phyloP scores from a whole-genome alignment of 1,140 invertebrate species.

The Campoletis sonorensis region DNA sequence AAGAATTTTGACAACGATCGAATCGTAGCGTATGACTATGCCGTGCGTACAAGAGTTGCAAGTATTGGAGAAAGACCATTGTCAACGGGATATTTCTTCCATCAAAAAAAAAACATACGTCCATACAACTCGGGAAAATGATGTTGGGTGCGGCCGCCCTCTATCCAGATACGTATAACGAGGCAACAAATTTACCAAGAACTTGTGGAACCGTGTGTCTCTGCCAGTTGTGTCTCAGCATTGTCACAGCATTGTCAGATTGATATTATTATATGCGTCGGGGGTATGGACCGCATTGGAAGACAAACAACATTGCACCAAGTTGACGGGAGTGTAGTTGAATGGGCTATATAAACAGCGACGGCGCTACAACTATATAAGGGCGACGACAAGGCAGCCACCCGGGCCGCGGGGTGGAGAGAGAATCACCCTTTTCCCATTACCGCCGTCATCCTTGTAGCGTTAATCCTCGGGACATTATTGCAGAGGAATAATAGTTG shows the following conservation, averaged over 20 bases:
- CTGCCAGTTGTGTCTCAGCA: background rate
- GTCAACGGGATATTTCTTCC: too few species aligned
- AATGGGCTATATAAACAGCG: background rate
- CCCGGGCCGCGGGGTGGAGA: background rate
- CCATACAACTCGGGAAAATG: too few species aligned
- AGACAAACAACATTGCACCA: background rate
- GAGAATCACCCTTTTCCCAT: conserved; percentile 21
- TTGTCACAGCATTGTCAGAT: background rate
- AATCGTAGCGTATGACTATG: too few species aligned
- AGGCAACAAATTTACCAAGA: background rate
- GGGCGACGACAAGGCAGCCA: background rate
- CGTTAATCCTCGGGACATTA: conserved; percentile 32
- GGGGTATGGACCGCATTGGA: background rate
- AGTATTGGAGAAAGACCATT: too few species aligned
- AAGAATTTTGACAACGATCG: too few species aligned
- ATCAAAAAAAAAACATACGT: too few species aligned
- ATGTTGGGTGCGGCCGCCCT: too few species aligned
- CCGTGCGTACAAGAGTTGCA: too few species aligned
- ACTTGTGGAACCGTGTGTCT: background rate
- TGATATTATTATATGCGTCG: background rate
- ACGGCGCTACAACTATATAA: background rate
- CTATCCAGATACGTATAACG: too few species aligned
- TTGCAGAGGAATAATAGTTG: background rate
- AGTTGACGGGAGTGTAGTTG: background rate
- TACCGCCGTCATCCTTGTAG: conserved; percentile 24